Base-by-base conservation (phyloP, 2,888 invertebrate genomes). In the Erebia ligea region DNA sequence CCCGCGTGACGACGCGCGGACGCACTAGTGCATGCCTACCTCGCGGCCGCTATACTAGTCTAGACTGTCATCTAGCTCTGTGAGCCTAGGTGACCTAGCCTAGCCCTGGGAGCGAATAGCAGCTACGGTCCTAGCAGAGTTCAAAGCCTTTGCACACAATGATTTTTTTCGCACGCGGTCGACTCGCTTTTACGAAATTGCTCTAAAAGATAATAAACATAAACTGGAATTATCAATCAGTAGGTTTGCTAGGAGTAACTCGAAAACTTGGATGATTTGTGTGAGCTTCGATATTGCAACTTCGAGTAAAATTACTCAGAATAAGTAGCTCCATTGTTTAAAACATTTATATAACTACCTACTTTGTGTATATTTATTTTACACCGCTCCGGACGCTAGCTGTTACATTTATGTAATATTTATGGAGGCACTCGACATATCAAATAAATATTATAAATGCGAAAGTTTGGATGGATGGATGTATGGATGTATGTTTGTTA, bases 1-100 rank as follows among this genome's bases (percentile, higher is more conserved):
- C 94, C 95, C 87, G 94, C 94, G 90, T 95, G 95, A 95, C 84
- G 90, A 85, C 78, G 83, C 88, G 77, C 86, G 91, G 71, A 85
- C 86, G 13, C 91, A 89, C 78, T 92, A 88, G 82, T 81, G 72
- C 69, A 69, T 66, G 64, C 71, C 69, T 57, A 54, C 71, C 70
- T 73, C 74, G 64, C 73, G n/a, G 54, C 58, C 59, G 54, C 71
- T 67, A 63, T 25, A 11, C 65, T 42, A 57, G 57, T n/a, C 57
- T 57, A 45, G 40, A 15, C 57, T 13, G 13, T 13, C 19, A 21
- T 11, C 57, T 52, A 45, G 25, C 45, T 66, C 66, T 66, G 66
- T 57, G 66, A 66, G 57, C 57, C n/a, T 54, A 64, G 52, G n/a
- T 19, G 67, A 67, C 71, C 71, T 64, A 57, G 57, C 21, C 57